A percentile compares a stretch with the other conserved stretches of the same genome.
phyloP scores from a whole-genome alignment of 1,140 invertebrate species.

The Pollicipes pollicipes region DNA sequence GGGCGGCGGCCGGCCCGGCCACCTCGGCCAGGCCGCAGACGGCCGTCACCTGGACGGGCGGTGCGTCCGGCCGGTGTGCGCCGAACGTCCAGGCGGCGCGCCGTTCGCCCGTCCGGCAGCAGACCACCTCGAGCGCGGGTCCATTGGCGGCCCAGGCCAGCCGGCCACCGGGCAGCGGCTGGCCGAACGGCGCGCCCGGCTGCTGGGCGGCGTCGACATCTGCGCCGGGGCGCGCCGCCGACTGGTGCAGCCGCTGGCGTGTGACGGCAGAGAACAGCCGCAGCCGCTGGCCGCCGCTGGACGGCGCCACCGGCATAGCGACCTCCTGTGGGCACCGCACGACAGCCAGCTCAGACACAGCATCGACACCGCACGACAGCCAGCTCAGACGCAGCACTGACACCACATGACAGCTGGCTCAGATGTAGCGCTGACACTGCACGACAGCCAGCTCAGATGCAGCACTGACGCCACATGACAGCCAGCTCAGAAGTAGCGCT shows the following conservation, averaged over 20 bases:
- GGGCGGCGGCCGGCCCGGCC: not conserved
- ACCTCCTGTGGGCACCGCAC: too few species aligned
- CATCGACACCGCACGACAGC: too few species aligned
- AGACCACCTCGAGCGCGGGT: constrained; percentile 37
- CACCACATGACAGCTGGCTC: too few species aligned
- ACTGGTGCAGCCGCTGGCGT: not conserved
- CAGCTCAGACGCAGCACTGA: too few species aligned
- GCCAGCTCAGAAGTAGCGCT: too few species aligned
- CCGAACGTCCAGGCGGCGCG: constrained; percentile 41
- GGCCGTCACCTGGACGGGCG: constrained; percentile 16
- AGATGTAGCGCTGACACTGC: too few species aligned
- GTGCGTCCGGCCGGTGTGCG: constrained; percentile 27
- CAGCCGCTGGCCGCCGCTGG: not conserved
- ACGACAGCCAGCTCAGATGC: too few species aligned
- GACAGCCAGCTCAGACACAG: too few species aligned
- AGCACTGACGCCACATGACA: too few species aligned
- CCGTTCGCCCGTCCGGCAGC: constrained; percentile 34
- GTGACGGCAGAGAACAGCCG: not conserved
- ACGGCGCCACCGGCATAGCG: not conserved
- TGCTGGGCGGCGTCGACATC: not conserved
- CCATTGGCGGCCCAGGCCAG: constrained; percentile 37
- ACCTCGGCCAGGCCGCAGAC: not conserved
- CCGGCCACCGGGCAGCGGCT: not conserved
- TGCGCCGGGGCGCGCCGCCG: not conserved
- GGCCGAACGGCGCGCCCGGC: not conserved